Conservation (phyloP, 2,113 vertebrate genomes). For the Genyomyrus donnyi region DNA sequence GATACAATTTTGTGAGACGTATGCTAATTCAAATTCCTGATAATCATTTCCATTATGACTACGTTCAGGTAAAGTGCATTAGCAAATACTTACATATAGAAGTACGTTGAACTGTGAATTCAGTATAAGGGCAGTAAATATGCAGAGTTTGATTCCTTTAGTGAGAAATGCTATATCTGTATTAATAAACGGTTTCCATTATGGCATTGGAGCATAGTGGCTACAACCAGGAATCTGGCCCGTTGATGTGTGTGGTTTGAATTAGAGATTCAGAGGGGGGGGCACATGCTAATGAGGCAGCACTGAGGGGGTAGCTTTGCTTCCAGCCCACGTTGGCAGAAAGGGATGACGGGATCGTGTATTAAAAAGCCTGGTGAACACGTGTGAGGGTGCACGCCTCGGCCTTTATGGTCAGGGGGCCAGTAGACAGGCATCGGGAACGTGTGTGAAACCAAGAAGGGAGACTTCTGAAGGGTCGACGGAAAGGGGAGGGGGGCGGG, state of each 20-base stretch:
- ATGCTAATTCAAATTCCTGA: background rate
- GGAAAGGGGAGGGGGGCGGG: background rate
- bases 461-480: background rate
- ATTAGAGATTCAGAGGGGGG: background rate
- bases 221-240: background rate
- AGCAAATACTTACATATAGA: background rate
- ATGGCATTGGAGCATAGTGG: background rate
- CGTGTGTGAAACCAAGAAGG: background rate
- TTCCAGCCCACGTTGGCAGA: background rate
- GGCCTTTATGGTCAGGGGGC: background rate
- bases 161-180: background rate
- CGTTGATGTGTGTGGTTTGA: background rate
- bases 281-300: no score
- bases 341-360: background rate
- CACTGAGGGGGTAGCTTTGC: background rate
- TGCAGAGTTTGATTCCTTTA: background rate
- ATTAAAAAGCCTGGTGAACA: background rate
- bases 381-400: background rate
- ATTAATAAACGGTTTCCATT: background rate
- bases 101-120: background rate
- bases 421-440: background rate
- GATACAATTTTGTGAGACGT: background rate
- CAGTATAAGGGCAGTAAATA: background rate
- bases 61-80: background rate
- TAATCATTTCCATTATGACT: background rate